Evolutionary conservation across 1,140 invertebrate genomes (phyloP).

Genomic region (Mercenaria mercenaria): DNA sequence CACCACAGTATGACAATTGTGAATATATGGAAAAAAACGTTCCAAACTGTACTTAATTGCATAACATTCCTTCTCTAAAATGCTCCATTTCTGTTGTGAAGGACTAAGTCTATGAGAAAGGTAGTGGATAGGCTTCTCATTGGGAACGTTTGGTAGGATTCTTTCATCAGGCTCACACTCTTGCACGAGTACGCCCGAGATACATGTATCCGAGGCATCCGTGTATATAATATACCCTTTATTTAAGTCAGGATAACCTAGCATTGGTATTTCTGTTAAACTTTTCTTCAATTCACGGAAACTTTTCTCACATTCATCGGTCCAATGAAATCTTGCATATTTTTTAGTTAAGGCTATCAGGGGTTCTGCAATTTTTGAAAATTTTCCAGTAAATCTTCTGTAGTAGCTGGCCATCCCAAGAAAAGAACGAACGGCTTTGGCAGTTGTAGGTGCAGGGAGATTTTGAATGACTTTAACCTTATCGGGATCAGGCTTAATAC

Average conservation of each 20-base stretch:
- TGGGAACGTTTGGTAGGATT: not conserved
- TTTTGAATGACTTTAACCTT: slow-evolving; percentile 12
- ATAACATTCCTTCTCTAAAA: slow-evolving; percentile 72
- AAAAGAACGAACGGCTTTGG: slow-evolving; percentile 47
- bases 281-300: slow-evolving; percentile 73
- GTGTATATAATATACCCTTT: slow-evolving; percentile 68
- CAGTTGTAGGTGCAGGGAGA: not conserved
- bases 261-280: slow-evolving; percentile 61
- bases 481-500: slow-evolving; percentile 16
- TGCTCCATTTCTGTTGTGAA: slow-evolving; percentile 55
- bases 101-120: slow-evolving; percentile 68
- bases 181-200: slow-evolving; percentile 64
- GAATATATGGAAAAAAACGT: slow-evolving; percentile 76
- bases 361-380: slow-evolving; percentile 82
- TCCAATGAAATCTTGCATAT: slow-evolving; percentile 77
- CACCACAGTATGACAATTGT: slow-evolving; percentile 68
- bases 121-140: slow-evolving; percentile 70
- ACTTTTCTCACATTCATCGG: slow-evolving; percentile 59
- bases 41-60: slow-evolving; percentile 74
- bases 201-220: slow-evolving; percentile 65
- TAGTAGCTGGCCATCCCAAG: slow-evolving; percentile 86
- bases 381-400: slow-evolving; percentile 84
- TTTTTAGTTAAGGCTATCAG: slow-evolving; percentile 84
- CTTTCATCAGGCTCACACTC: slow-evolving; percentile 17
- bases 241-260: slow-evolving; percentile 67